These are phyloP conservation scores for Seira musarum DNA, from an alignment of 2,888 invertebrate species.

Conservation along the genomic window DNA sequence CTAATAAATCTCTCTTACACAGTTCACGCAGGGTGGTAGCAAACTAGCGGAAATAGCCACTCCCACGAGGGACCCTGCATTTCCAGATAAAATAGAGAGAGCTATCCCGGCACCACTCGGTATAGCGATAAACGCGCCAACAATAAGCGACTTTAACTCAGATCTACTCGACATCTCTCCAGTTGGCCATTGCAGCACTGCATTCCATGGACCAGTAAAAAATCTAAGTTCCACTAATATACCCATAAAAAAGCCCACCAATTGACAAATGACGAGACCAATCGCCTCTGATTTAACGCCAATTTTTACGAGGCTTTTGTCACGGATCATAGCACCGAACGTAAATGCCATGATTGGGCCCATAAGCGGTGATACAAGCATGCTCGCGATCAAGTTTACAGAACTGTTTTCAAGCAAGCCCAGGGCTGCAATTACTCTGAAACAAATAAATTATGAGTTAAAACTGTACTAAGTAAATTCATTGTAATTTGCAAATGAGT, in stretches of 20 bases:
- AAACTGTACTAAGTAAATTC: too few relatives aligned
- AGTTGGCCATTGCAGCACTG: conserved; percentile 78
- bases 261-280: conserved; percentile 79
- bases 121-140: conserved; percentile 76
- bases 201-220: conserved; percentile 75
- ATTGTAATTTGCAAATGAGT: conserved; percentile 17
- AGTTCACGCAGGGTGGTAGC: conserved; percentile 86
- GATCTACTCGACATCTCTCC: conserved; percentile 78
- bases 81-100: conserved; percentile 83
- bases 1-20: conserved; percentile 77
- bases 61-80: conserved; percentile 84
- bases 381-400: conserved; percentile 83
- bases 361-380: conserved; percentile 86
- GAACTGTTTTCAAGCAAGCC: conserved; percentile 84
- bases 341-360: conserved; percentile 80
- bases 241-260: conserved; percentile 81
- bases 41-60: conserved; percentile 88
- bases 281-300: conserved; percentile 80
- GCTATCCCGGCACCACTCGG: conserved; percentile 82
- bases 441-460: conserved; percentile 46
- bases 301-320: conserved; percentile 77
- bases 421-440: conserved; percentile 77
- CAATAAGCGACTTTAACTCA: conserved; percentile 69
- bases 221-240: conserved; percentile 75
- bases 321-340: conserved; percentile 75